These are phyloP conservation scores for Sarcophilus harrisii DNA, from an alignment of 2,797 vertebrate species.

Conservation along the genomic window DNA sequence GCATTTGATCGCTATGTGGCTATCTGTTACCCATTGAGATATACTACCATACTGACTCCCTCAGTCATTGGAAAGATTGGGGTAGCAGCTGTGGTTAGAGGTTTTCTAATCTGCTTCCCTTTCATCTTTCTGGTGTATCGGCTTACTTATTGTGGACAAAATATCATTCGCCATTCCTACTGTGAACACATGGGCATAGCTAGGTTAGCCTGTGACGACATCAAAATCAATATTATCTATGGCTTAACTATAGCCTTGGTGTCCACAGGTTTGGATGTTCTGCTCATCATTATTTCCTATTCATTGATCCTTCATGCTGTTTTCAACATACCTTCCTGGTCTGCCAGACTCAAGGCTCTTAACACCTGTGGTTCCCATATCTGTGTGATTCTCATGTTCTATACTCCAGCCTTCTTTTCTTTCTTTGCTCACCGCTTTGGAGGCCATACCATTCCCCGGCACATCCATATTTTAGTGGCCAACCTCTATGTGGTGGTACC, in stretches of 20 bases:
- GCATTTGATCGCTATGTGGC: conserved; percentile 84
- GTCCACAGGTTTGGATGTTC: conserved; percentile 72
- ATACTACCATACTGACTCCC: conserved; percentile 58
- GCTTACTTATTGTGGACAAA: conserved; percentile 70
- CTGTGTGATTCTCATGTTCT: conserved; percentile 78
- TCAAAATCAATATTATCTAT: conserved; percentile 72
- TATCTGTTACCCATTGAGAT: conserved; percentile 72
- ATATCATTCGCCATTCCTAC: conserved; percentile 77
- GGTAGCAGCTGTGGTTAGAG: conserved; percentile 55
- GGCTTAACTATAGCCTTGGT: conserved; percentile 75
- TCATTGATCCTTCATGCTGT: conserved; percentile 63
- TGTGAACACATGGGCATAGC: conserved; percentile 78
- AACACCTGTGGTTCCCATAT: conserved; percentile 77
- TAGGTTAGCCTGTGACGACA: conserved; percentile 68
- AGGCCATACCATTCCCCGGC: conserved; percentile 68
- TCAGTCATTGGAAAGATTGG: conserved; percentile 64
- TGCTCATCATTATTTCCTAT: conserved; percentile 73
- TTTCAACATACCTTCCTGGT: conserved; percentile 69
- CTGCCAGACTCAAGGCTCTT: conserved; percentile 67
- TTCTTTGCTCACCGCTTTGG: conserved; percentile 76
- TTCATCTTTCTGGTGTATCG: conserved; percentile 72
- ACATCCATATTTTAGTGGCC: conserved; percentile 69
- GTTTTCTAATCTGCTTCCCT: conserved; percentile 67
- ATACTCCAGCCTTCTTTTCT: conserved; percentile 74
- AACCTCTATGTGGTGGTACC: conserved; percentile 75